These are phyloP conservation scores for Macroglossus sobrinus DNA, from an alignment of 2,113 vertebrate genomes.

Conservation along the genomic window DNA sequence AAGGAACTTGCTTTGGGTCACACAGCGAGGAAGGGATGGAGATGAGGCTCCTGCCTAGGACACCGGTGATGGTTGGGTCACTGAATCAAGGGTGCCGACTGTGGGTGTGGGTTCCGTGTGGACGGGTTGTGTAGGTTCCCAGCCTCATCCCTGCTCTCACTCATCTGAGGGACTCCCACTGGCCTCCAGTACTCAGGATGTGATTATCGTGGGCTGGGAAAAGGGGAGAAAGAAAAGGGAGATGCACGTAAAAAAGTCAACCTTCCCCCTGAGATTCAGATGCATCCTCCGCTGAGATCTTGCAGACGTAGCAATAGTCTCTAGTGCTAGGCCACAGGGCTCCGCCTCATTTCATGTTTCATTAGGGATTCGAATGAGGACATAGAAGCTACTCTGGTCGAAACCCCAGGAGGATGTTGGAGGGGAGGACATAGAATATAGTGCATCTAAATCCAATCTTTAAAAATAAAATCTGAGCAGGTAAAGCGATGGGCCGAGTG, in stretches of 20 bases:
- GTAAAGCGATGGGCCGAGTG: neutral
- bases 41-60: neutral
- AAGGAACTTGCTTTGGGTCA: neutral
- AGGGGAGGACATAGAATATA: neutral
- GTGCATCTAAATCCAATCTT: neutral
- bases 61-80: neutral
- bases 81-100: neutral
- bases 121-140: neutral
- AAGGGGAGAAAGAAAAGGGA: neutral
- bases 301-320: neutral
- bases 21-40: neutral
- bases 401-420: neutral
- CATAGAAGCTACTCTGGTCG: neutral
- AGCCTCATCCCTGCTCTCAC: neutral
- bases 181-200: neutral
- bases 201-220: neutral
- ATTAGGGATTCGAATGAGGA: neutral
- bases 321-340: neutral
- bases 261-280: neutral
- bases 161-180: neutral
- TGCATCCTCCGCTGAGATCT: neutral
- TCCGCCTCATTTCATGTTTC: neutral
- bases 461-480: neutral
- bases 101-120: neutral
- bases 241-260: neutral